Percentiles rank a stretch among this genome's conserved stretches.
These are phyloP conservation scores for Anas bahamensis DNA, from an alignment of 2,797 vertebrate genomes.

Conservation along the genomic window DNA sequence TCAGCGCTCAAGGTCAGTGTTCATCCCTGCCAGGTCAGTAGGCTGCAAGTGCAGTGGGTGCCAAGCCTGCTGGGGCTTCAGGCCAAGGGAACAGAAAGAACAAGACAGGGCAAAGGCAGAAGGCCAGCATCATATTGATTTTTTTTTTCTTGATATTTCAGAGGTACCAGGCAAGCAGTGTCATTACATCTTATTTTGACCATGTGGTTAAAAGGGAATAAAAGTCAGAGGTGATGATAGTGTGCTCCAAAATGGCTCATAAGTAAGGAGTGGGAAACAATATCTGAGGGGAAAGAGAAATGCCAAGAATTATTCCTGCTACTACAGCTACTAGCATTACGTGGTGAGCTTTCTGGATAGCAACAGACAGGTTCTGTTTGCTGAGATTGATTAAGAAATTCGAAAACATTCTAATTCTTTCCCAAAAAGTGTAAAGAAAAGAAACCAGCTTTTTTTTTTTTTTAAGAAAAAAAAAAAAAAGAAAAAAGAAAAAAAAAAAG, in stretches of 20 bases:
- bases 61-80: not conserved
- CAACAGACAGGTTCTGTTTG: constrained; percentile 48
- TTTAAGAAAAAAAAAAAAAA: not conserved
- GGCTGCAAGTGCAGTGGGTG: not conserved
- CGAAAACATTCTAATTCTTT: not conserved
- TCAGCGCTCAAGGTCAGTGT: not conserved
- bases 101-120: not conserved
- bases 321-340: not conserved
- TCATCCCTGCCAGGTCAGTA: not conserved
- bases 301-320: not conserved
- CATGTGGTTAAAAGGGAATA: not conserved
- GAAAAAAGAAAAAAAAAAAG: not conserved
- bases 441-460: not conserved
- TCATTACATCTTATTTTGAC: not conserved
- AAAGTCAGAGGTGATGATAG: not conserved
- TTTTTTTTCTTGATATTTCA: not conserved
- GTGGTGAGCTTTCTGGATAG: constrained; percentile 25
- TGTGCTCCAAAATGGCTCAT: not conserved
- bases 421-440: not conserved
- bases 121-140: not conserved
- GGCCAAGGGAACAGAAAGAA: not conserved
- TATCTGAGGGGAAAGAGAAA: not conserved
- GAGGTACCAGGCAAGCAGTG: not conserved
- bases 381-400: constrained; percentile 17
- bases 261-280: not conserved